Evolutionary conservation across 92 coral and sea anemone genomes (phyloP).

Genomic region (Heteractis magnifica): DNA sequence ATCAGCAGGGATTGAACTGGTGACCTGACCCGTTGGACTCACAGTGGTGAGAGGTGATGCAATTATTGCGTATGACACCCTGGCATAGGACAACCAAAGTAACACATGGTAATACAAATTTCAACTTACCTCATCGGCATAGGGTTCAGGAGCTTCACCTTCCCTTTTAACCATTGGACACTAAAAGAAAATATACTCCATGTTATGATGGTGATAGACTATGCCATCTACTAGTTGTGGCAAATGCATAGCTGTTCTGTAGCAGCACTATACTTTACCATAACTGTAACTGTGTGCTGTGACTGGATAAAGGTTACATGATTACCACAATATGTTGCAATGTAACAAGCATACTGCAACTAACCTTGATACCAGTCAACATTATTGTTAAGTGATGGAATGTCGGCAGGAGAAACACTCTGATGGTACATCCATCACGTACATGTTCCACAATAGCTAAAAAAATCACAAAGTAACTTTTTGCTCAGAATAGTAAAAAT

Average conservation of each 20-base stretch:
- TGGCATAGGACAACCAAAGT: too few species aligned
- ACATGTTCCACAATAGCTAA: constrained; percentile 98
- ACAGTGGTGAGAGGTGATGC: too few species aligned
- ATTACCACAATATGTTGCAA: background rate
- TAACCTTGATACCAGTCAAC: constrained; percentile 94
- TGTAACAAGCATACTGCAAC: background rate
- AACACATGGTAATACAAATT: background rate
- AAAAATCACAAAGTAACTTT: background rate
- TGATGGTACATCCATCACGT: constrained; percentile 97
- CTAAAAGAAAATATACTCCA: constrained; percentile 36
- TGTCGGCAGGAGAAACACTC: constrained; percentile 89
- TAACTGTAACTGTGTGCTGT: too few species aligned
- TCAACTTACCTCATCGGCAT: constrained; percentile 82
- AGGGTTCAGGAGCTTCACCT: constrained; percentile 81
- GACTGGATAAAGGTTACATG: too few species aligned
- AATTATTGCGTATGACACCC: too few species aligned
- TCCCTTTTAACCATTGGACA: constrained; percentile 95
- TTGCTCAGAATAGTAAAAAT: background rate
- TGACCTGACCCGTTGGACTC: too few species aligned
- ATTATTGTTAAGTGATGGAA: constrained; percentile 90
- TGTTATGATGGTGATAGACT: too few species aligned
- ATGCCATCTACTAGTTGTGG: too few species aligned
- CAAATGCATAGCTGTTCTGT: too few species aligned
- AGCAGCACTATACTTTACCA: too few species aligned
- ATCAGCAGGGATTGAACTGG: too few species aligned